Evolutionary conservation across 2,888 invertebrate genomes (phyloP).

Genomic region (Parasteatoda lunata): DNA sequence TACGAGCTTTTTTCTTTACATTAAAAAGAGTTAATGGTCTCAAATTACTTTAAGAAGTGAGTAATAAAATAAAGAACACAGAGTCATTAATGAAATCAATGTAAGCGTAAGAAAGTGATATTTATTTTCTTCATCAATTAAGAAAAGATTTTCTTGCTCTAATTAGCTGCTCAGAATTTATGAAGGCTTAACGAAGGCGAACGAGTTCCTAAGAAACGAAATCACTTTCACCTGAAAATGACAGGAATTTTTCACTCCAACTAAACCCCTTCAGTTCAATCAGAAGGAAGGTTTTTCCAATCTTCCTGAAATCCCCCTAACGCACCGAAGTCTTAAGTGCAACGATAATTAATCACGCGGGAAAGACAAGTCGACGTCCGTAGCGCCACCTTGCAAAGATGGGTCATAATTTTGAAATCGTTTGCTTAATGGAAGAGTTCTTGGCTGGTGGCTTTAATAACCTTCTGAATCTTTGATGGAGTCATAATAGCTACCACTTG

Average conservation of each 20-base stretch:
- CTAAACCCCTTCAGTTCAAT: constrained; percentile 2
- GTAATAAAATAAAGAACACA: no score
- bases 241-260: neutral
- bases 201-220: neutral
- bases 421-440: constrained; percentile 42
- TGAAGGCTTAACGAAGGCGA: neutral
- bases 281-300: constrained; percentile 2
- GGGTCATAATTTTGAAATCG: constrained; percentile 40
- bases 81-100: no score
- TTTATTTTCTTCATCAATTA: no score
- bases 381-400: constrained; percentile 32
- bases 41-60: no score
- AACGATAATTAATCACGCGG: constrained; percentile 51
- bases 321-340: constrained; percentile 9
- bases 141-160: neutral
- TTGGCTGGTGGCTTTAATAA: constrained; percentile 54
- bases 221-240: constrained; percentile 1
- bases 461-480: constrained; percentile 56
- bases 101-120: no score
- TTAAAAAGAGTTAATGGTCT: no score
- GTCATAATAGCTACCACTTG: constrained; percentile 16
- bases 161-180: neutral
- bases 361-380: constrained; percentile 28
- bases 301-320: neutral
- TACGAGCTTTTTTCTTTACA: no score